Conservation (phyloP, 2,797 vertebrate genomes). For the Dendrocincla fuliginosa region DNA sequence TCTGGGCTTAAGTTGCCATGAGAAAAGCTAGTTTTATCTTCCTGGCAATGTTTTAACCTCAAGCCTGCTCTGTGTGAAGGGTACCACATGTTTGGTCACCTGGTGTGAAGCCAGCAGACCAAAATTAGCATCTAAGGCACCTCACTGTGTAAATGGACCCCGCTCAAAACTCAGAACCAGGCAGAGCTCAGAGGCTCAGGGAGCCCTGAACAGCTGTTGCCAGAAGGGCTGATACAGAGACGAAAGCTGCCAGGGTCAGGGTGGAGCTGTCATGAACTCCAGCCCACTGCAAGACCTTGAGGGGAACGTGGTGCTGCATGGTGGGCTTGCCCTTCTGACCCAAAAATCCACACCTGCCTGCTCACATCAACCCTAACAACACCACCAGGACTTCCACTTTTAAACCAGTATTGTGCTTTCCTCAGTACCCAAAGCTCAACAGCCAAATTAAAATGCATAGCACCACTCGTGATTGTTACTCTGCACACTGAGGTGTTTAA, state of each 20-base stretch:
- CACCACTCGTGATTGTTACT: not conserved
- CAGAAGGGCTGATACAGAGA: not conserved
- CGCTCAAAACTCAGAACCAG: not conserved
- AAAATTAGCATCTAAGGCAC: not conserved
- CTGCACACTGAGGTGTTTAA: not conserved
- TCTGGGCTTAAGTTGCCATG: not conserved
- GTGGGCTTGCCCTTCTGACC: not conserved
- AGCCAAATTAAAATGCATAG: not conserved
- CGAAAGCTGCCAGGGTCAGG: not conserved
- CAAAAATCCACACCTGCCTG: not conserved
- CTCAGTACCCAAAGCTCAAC: not conserved
- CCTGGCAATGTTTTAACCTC: fast-evolving
- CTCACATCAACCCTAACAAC: not conserved
- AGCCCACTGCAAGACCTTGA: not conserved
- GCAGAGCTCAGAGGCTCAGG: not conserved
- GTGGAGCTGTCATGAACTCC: not conserved
- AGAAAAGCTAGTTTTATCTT: not conserved
- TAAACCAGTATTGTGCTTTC: not conserved
- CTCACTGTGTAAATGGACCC: not conserved
- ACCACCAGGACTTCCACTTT: not conserved
- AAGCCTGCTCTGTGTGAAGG: not conserved
- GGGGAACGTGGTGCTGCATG: not conserved
- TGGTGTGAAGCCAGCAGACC: not conserved
- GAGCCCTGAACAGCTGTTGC: not conserved
- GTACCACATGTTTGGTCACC: not conserved